These are phyloP conservation scores for Thaumetopoea pityocampa DNA, from an alignment of 1,140 invertebrate species.

Conservation along the genomic window DNA sequence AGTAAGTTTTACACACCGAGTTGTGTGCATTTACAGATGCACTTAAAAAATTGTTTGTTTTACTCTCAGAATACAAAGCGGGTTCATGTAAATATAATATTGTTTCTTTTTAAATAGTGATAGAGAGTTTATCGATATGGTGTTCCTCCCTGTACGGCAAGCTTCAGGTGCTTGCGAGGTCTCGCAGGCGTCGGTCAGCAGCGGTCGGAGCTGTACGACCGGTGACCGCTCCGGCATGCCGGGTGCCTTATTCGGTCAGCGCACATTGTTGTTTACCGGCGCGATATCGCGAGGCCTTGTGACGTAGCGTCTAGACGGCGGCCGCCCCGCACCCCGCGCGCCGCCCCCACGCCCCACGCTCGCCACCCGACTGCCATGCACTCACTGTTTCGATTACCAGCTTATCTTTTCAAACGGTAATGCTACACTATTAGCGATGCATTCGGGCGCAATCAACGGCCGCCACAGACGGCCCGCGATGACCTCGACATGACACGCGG, in stretches of 20 bases:
- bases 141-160: too few relatives aligned
- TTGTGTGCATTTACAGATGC: too few relatives aligned
- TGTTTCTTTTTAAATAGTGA: too few relatives aligned
- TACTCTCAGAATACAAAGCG: too few relatives aligned
- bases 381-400: slow-evolving; percentile 54
- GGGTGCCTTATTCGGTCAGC: slow-evolving; percentile 72
- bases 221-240: slow-evolving; percentile 38
- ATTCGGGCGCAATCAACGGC: slow-evolving; percentile 5
- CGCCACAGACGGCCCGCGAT: slow-evolving; percentile 8
- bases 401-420: slow-evolving; percentile 70
- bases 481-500: background rate
- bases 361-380: slow-evolving; percentile 36
- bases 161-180: slow-evolving; percentile 12
- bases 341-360: slow-evolving; percentile 25
- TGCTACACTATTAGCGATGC: slow-evolving; percentile 50
- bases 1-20: too few relatives aligned
- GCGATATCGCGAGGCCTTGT: slow-evolving; percentile 70
- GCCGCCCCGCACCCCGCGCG: slow-evolving; percentile 26
- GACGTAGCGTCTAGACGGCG: slow-evolving; percentile 72
- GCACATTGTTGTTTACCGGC: slow-evolving; percentile 73
- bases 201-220: slow-evolving; percentile 40
- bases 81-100: too few relatives aligned
- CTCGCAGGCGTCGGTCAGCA: slow-evolving; percentile 25
- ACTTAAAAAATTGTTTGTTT: too few relatives aligned
- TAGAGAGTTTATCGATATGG: background rate